A percentile compares a stretch with the other conserved stretches of the same genome.
Conservation (phyloP, 2,113 vertebrate species). For the Cebus imitator region DNA sequence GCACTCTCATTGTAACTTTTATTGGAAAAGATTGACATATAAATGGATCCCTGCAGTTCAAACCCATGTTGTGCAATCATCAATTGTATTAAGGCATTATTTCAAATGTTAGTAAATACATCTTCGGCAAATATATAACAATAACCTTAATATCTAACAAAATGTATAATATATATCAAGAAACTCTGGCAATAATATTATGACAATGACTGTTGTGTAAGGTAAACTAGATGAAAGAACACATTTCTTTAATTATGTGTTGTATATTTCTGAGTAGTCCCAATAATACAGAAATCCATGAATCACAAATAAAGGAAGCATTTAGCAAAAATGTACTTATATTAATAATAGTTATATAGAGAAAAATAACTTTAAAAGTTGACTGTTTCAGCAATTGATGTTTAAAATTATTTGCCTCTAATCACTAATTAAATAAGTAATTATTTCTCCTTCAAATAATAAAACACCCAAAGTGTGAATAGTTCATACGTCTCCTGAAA, state of each 20-base stretch:
- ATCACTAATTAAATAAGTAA: not conserved
- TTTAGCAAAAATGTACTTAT: not conserved
- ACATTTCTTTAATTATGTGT: not conserved
- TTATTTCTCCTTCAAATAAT: not conserved
- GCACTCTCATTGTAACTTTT: no score
- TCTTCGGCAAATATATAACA: not conserved
- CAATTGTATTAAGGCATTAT: not conserved
- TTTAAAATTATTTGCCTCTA: not conserved
- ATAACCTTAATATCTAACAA: not conserved
- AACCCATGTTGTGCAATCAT: no score
- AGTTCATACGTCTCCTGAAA: not conserved
- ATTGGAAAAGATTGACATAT: no score
- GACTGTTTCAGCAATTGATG: not conserved
- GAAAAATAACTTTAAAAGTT: not conserved
- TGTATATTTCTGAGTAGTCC: not conserved
- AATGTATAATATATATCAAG: not conserved
- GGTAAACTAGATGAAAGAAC: not conserved
- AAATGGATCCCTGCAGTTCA: no score
- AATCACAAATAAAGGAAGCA: not conserved
- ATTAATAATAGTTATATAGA: not conserved
- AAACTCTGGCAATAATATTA: not conserved
- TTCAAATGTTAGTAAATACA: not conserved
- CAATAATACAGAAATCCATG: not conserved
- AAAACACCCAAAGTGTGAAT: not conserved
- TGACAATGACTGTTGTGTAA: not conserved